Percentiles rank a stretch among this genome's conserved stretches.
Conservation (phyloP, 2,113 vertebrate genomes). For the Choloepus hoffmanni region DNA sequence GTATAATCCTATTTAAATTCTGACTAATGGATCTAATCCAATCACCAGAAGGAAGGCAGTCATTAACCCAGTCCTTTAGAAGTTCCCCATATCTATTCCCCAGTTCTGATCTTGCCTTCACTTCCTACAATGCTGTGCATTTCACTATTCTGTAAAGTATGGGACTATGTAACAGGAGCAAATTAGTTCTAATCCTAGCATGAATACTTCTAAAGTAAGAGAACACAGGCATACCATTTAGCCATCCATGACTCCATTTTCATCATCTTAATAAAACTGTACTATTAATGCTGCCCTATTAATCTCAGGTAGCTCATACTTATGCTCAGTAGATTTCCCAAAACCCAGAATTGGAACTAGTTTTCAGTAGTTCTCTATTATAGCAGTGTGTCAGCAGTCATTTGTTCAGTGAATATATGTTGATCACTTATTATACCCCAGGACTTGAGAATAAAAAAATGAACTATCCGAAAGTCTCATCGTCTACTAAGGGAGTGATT, state of each 20-base stretch:
- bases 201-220: not conserved
- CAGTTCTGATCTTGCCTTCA: not conserved
- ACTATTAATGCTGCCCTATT: too few relatives aligned
- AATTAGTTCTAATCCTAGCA: not conserved
- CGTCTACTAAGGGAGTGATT: not conserved
- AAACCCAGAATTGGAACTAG: not conserved
- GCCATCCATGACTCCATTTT: not conserved
- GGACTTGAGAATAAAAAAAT: not conserved
- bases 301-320: not conserved
- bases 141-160: not conserved
- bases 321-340: not conserved
- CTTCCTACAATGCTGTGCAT: not conserved
- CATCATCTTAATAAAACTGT: not conserved
- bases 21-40: not conserved
- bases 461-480: not conserved
- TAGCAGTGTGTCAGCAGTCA: not conserved
- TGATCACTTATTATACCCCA: not conserved
- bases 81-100: not conserved
- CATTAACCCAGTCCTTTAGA: not conserved
- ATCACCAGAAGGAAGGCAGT: not conserved
- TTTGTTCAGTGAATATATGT: not conserved
- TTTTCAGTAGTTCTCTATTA: not conserved
- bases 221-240: not conserved
- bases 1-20: not conserved
- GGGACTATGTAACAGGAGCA: not conserved